Evolutionary conservation across 2,113 vertebrate genomes (phyloP).

Genomic region (Sisor rabdophorus): DNA sequence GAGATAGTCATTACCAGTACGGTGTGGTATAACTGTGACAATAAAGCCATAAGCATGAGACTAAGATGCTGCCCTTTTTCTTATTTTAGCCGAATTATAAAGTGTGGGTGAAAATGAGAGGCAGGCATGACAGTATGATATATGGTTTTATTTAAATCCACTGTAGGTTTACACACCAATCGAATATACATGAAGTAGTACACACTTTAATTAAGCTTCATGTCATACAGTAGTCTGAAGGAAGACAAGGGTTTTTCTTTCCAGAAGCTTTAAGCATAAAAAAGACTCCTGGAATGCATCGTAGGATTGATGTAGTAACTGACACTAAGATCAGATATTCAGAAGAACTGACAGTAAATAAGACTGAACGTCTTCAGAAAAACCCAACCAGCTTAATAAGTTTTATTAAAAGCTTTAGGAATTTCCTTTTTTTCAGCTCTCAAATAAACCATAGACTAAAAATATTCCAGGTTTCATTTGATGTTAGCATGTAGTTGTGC

Average conservation of each 20-base stretch:
- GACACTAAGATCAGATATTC: not conserved
- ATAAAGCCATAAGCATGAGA: conserved; percentile 28
- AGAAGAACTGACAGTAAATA: not conserved
- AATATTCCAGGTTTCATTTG: not conserved
- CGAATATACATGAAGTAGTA: not conserved
- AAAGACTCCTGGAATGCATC: not conserved
- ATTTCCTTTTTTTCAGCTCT: conserved; percentile 4
- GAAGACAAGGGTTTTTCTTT: not conserved
- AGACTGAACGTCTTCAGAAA: not conserved
- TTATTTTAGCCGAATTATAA: conserved; percentile 13
- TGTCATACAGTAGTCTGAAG: conserved; percentile 1
- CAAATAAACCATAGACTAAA: conserved; percentile 24
- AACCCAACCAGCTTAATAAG: not conserved
- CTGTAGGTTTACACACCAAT: conserved; percentile 8
- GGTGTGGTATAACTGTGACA: conserved; percentile 40
- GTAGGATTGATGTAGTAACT: not conserved
- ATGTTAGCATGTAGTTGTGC: conserved; percentile 24
- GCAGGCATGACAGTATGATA: conserved; percentile 6
- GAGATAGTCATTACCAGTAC: conserved; percentile 21
- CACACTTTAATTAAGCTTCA: conserved; percentile 3
- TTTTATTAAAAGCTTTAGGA: conserved; percentile 15
- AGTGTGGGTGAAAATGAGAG: conserved; percentile 25
- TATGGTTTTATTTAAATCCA: conserved; percentile 34
- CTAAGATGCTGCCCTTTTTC: conserved; percentile 20
- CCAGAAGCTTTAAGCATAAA: not conserved